Base-by-base conservation (phyloP, 2,888 invertebrate species). In the Mylabris sibirica region DNA sequence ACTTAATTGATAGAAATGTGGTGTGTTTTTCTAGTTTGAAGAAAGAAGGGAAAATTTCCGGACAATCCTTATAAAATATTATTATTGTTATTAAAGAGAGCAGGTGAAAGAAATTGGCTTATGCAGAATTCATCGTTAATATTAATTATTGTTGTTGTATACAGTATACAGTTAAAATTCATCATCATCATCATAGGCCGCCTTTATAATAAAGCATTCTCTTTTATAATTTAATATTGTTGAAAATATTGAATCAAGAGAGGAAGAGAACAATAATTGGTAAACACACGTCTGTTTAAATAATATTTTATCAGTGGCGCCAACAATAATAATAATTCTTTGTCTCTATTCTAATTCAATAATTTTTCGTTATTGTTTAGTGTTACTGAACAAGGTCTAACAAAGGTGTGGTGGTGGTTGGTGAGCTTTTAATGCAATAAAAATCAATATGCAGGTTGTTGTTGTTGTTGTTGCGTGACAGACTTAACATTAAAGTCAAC, bases 381-480 rank as follows among this genome's bases (percentile, higher is more conserved):
- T 20, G 22, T 49, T 49, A 49, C 49, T 20, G 49, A 22, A 20
- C 24, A 12, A 57, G 22, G 20, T 24, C 22, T 57, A 57, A 73
- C 64, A 69, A 78, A 81, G 80, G 80, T 79, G 81, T 78, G 81
- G 80, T 78, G 81, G 78, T 77, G 77, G 77, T 78, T 73, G 72
- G 70, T 67, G 70, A 75, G 75, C 77, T 77, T 79, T 78, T 78
- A 79, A 79, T 78, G 78, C 74, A 77, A 79, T 78, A 78, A 81
- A 81, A 82, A 82, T 82, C 82, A 77, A 82, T 82, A 79, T 75
- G 73, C 73, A 73, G 74, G 75, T 64, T 69, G 75, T 64, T 69
- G 78, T 64, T 69, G 75, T 64, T 69, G 78, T 73, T 82, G 8
- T 30, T 76, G 82, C 82, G 82, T 82, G 82, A 82, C 81, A 79